Percentiles rank a stretch among this genome's conserved stretches.
phyloP scores from a whole-genome alignment of 1,140 invertebrate species.

The Copidosoma floridanum region DNA sequence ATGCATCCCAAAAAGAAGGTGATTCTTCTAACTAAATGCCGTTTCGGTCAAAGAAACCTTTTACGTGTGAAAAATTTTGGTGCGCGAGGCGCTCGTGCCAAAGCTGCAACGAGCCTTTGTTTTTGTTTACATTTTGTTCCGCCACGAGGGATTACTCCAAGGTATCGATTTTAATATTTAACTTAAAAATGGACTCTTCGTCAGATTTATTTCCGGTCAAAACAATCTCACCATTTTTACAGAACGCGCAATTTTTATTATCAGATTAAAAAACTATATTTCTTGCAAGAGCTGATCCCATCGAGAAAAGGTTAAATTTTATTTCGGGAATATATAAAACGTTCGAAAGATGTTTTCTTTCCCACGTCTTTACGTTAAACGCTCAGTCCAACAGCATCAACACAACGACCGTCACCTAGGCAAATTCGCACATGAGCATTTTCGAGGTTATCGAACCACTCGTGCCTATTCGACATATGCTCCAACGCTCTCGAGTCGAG shows the following conservation, averaged over 20 bases:
- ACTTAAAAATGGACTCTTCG: background rate
- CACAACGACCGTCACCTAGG: conserved; percentile 32
- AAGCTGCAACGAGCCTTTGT: background rate
- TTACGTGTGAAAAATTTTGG: conserved; percentile 45
- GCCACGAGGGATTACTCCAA: conserved; percentile 22
- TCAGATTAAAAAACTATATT: background rate
- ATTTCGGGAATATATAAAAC: conserved; percentile 47
- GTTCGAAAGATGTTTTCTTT: conserved; percentile 35
- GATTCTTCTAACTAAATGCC: conserved; percentile 31
- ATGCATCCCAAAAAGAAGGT: conserved; percentile 41
- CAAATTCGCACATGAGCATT: conserved; percentile 19
- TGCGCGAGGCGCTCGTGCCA: conserved; percentile 51
- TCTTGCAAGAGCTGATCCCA: conserved; percentile 34
- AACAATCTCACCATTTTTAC: background rate
- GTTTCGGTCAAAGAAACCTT: conserved; percentile 34
- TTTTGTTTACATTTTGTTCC: conserved; percentile 25
- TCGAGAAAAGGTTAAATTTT: conserved; percentile 49
- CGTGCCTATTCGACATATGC: conserved; percentile 31
- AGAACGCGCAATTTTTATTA: background rate
- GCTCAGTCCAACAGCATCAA: conserved; percentile 26
- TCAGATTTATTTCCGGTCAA: background rate
- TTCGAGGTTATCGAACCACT: conserved; percentile 27
- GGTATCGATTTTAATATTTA: conserved; percentile 17
- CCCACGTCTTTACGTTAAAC: conserved; percentile 28
- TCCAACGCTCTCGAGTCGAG: conserved; percentile 34